phyloP scores from a whole-genome alignment of 2,797 vertebrate species.

The Sorex maritimensis region DNA sequence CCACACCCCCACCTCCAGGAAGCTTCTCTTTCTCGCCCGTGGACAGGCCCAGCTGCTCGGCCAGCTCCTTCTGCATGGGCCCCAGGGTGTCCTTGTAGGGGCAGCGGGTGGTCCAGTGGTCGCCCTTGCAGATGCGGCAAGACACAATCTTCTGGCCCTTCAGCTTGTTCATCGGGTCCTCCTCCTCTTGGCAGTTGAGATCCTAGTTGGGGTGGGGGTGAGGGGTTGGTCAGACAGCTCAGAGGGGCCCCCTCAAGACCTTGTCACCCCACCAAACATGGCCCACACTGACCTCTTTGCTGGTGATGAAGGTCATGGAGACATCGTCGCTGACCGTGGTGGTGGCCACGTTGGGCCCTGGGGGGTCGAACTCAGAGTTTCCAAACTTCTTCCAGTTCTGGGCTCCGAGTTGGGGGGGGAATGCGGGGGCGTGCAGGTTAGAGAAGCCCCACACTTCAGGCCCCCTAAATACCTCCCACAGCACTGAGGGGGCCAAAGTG shows the following conservation, averaged over 20 bases:
- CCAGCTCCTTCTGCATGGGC: slow-evolving; percentile 99
- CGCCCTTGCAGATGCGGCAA: slow-evolving; percentile 98
- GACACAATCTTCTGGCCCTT: slow-evolving; percentile 99
- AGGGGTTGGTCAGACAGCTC: background rate
- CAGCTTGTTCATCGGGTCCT: slow-evolving; percentile 98
- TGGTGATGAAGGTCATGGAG: slow-evolving; percentile 98
- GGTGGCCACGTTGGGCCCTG: slow-evolving; percentile 97
- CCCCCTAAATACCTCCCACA: background rate
- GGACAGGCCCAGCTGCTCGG: slow-evolving; percentile 96
- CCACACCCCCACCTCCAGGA: slow-evolving; percentile 89
- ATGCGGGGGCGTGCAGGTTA: too few relatives aligned
- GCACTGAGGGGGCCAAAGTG: too few relatives aligned
- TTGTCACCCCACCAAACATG: background rate
- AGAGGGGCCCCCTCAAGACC: fast-evolving
- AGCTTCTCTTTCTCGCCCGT: slow-evolving; percentile 96
- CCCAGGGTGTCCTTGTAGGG: slow-evolving; percentile 99
- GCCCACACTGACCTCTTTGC: slow-evolving; percentile 94
- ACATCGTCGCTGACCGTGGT: slow-evolving; percentile 99
- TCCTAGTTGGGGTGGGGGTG: slow-evolving; percentile 89
- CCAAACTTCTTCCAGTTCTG: slow-evolving; percentile 99
- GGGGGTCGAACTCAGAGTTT: slow-evolving; percentile 95
- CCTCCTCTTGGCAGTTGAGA: slow-evolving; percentile 96
- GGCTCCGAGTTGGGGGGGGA: background rate
- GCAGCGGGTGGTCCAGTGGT: slow-evolving; percentile 99
- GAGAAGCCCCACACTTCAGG: background rate